Evolutionary conservation across 2,888 invertebrate genomes (phyloP).

Genomic region (Temnothorax rugatulus): DNA sequence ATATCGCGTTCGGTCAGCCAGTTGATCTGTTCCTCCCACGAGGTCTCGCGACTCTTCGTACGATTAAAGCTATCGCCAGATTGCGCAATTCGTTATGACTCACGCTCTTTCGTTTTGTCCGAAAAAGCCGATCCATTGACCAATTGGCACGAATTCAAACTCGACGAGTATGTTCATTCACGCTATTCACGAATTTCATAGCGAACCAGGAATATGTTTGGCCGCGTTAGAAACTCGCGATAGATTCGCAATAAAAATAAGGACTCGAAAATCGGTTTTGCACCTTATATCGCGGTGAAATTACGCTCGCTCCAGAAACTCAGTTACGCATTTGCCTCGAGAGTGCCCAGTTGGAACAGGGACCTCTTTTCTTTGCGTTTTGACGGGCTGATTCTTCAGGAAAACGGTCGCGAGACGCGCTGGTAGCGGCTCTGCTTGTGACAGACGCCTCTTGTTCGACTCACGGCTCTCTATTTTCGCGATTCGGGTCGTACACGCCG

Average conservation of each 20-base stretch:
- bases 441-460: constrained; percentile 8
- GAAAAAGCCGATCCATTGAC: neutral
- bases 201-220: neutral
- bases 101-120: neutral
- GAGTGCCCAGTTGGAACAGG: constrained; percentile 13
- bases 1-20: neutral
- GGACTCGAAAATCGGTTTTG: constrained; percentile 58
- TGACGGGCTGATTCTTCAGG: neutral
- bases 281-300: constrained; percentile 56
- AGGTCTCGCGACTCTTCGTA: neutral
- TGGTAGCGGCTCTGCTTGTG: neutral
- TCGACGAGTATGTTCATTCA: neutral
- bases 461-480: constrained; percentile 24
- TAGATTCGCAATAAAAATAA: neutral
- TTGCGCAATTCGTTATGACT: no score
- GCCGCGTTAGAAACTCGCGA: neutral
- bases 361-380: no score
- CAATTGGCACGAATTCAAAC: neutral
- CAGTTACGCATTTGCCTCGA: constrained; percentile 45
- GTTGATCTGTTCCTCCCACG: neutral
- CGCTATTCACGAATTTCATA: neutral
- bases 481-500: constrained; percentile 21
- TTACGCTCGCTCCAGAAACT: constrained; percentile 66
- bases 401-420: neutral
- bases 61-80: neutral